Percentiles rank a stretch among this genome's conserved stretches.
phyloP scores from a whole-genome alignment of 2,888 invertebrate genomes.

The Chorisops tibialis region DNA sequence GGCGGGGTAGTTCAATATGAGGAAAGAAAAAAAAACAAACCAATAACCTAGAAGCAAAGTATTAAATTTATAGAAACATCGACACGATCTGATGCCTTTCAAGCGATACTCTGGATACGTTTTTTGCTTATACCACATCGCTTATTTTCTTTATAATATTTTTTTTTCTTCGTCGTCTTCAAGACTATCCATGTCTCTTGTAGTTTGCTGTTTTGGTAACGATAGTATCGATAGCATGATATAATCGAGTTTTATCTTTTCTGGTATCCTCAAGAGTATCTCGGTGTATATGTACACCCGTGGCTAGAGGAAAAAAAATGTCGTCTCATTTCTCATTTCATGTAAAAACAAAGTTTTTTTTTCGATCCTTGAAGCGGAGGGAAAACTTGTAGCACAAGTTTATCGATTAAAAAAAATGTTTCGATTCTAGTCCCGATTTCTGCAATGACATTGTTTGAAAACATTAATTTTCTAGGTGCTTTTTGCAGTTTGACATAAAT shows the following conservation, averaged over 20 bases:
- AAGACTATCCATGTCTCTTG: too few species aligned
- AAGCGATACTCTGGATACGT: neutral
- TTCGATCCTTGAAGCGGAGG: neutral
- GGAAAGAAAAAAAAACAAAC: neutral
- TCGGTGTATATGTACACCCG: neutral
- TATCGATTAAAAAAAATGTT: slow-evolving; percentile 2
- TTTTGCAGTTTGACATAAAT: too few species aligned
- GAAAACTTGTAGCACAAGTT: slow-evolving; percentile 4
- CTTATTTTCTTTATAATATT: neutral
- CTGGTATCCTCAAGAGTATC: neutral
- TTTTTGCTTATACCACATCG: neutral
- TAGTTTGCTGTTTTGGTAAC: neutral
- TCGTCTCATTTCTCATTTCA: slow-evolving; percentile 1
- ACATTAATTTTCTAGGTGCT: too few species aligned
- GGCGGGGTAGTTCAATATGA: too few species aligned
- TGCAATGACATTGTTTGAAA: too few species aligned
- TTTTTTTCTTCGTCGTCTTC: neutral
- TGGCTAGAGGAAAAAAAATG: neutral
- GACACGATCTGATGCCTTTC: slow-evolving; percentile 1
- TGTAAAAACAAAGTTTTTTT: slow-evolving; percentile 3
- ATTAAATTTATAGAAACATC: slow-evolving; percentile 5
- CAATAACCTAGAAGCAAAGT: neutral
- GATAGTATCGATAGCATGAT: neutral
- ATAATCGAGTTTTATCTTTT: slow-evolving; percentile 8
- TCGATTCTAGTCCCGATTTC: neutral